Evolutionary conservation across 2,888 invertebrate genomes (phyloP).

Genomic region (Uloborus plumipes): DNA sequence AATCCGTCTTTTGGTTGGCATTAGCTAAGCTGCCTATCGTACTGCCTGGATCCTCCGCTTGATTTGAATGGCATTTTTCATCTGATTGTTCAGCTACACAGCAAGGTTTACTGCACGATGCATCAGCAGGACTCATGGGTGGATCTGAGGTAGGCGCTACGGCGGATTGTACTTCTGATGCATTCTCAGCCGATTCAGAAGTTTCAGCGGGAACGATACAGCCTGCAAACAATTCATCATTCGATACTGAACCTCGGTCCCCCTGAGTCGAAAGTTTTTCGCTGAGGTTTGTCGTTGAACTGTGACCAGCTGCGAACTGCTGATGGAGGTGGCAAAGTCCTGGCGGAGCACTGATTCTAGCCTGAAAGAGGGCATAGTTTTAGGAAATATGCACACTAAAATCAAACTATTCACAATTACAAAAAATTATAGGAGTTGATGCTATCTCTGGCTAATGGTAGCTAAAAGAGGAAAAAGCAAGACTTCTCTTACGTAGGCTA

Average conservation of each 20-base stretch:
- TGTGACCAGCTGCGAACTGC: constrained; percentile 18
- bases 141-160: neutral
- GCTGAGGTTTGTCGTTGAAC: constrained; percentile 39
- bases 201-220: neutral
- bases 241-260: constrained; percentile 16
- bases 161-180: neutral
- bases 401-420: too few species aligned
- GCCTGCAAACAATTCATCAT: constrained; percentile 41
- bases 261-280: constrained; percentile 11
- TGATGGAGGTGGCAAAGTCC: constrained; percentile 59
- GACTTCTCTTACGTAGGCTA: too few species aligned
- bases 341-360: constrained; percentile 64
- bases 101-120: constrained; percentile 55
- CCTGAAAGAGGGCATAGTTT: constrained; percentile 19
- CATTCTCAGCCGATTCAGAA: neutral
- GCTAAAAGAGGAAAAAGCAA: too few species aligned
- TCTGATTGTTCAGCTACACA: constrained; percentile 51
- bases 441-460: too few species aligned
- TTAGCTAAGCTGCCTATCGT: neutral
- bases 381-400: too few species aligned
- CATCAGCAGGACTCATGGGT: constrained; percentile 38
- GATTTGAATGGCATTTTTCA: constrained; percentile 47
- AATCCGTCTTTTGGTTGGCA: neutral
- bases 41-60: neutral
- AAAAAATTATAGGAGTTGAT: too few species aligned